Conservation (phyloP, 2,113 vertebrate species). For the Mirza zaza region DNA sequence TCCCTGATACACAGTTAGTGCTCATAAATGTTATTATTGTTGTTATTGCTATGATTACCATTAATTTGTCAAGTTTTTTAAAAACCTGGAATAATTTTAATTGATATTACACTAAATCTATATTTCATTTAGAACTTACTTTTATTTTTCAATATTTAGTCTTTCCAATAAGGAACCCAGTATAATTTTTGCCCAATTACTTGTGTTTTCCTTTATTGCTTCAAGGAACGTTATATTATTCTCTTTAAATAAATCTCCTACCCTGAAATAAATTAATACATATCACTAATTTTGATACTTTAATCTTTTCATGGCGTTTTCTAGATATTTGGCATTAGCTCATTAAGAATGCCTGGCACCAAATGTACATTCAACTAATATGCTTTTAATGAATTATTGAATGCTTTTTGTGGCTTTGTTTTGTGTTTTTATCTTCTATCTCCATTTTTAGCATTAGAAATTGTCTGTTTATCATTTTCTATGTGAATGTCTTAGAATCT, state of each 20-base stretch:
- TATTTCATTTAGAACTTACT: background rate
- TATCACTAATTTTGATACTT: background rate
- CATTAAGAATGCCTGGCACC: background rate
- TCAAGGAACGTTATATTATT: background rate
- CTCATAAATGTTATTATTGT: background rate
- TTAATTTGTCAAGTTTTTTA: background rate
- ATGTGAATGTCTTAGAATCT: background rate
- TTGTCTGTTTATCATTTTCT: constrained; percentile 47
- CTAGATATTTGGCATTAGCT: background rate
- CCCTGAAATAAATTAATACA: background rate
- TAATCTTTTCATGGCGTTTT: background rate
- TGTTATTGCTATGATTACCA: background rate
- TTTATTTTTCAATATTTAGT: background rate
- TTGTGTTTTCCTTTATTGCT: background rate
- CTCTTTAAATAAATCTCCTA: background rate
- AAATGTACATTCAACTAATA: background rate
- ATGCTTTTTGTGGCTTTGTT: background rate
- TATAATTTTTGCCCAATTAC: background rate
- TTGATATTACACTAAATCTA: background rate
- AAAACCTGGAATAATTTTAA: constrained; percentile 7
- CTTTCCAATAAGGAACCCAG: background rate
- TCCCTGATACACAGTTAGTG: background rate
- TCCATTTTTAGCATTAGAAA: background rate
- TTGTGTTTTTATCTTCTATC: background rate
- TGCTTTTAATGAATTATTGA: constrained; percentile 10